Percentiles rank a stretch among this genome's conserved stretches.
These are phyloP conservation scores for Drosophila testacea DNA, from an alignment of 2,888 invertebrate genomes.

Conservation along the genomic window DNA sequence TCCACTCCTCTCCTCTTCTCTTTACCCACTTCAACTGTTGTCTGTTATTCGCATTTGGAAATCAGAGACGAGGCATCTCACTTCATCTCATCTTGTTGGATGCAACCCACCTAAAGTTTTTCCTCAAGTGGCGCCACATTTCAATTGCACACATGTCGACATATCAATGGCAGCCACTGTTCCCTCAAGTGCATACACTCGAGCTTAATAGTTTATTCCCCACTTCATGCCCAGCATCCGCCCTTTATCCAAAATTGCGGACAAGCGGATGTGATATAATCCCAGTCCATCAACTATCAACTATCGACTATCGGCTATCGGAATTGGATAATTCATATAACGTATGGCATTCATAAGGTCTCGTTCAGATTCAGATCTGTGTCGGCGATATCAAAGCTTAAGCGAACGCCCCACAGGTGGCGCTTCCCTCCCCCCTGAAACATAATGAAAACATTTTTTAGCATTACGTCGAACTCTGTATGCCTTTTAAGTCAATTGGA, in stretches of 20 bases:
- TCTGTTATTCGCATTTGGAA: constrained; percentile 72
- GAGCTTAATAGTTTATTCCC: constrained; percentile 43
- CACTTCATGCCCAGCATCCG: constrained; percentile 29
- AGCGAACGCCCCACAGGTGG: constrained; percentile 70
- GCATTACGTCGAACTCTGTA: constrained; percentile 23
- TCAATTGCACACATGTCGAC: constrained; percentile 24
- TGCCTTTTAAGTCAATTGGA: constrained; percentile 22
- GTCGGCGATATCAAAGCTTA: constrained; percentile 74
- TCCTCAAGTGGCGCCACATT: constrained; percentile 59
- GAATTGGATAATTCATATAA: constrained; percentile 61
- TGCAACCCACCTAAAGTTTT: constrained; percentile 29
- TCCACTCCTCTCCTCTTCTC: not conserved
- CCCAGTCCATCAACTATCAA: constrained; percentile 29
- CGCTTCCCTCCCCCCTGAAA: constrained; percentile 43
- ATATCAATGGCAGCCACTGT: constrained; percentile 62
- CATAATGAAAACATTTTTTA: constrained; percentile 7
- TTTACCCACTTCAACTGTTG: not conserved
- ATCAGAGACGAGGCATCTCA: constrained; percentile 46
- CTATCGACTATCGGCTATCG: constrained; percentile 11
- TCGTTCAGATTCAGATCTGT: constrained; percentile 56
- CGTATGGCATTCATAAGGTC: constrained; percentile 69
- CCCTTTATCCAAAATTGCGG: constrained; percentile 5
- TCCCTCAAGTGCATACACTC: constrained; percentile 40
- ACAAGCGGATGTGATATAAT: constrained; percentile 76
- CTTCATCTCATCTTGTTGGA: not conserved